Conservation (phyloP, 1,140 invertebrate genomes). For the Aphidius ervi region DNA sequence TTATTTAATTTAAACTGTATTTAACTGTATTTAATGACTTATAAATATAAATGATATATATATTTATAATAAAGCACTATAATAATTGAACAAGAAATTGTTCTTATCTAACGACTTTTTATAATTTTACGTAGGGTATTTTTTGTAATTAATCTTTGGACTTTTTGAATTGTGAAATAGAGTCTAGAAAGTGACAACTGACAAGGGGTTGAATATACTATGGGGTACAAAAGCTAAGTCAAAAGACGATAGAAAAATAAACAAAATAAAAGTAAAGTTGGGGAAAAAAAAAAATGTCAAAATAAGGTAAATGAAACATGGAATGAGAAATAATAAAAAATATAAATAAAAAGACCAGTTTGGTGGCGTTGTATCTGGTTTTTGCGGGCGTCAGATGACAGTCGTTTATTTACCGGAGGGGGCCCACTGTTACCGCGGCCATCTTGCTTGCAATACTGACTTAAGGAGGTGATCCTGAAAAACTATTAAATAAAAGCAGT, state of each 20-base stretch:
- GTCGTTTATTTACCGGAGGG: conserved; percentile 51
- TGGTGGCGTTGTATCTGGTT: conserved; percentile 47
- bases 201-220: too few species aligned
- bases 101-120: too few species aligned
- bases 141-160: too few species aligned
- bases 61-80: too few species aligned
- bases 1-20: too few species aligned
- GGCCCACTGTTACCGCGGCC: conserved; percentile 30
- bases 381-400: conserved; percentile 53
- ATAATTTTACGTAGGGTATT: too few species aligned
- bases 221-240: too few species aligned
- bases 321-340: conserved; percentile 6
- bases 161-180: too few species aligned
- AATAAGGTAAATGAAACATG: conserved; percentile 5
- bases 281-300: conserved; percentile 2
- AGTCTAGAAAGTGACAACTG: too few species aligned
- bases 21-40: too few species aligned
- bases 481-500: conserved; percentile 15
- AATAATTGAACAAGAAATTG: too few species aligned
- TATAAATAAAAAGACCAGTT: conserved; percentile 36
- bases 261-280: not conserved
- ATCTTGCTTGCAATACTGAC: conserved; percentile 47
- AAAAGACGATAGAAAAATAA: not conserved
- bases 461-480: conserved; percentile 37
- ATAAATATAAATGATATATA: too few species aligned